phyloP scores from a whole-genome alignment of 2,113 vertebrate species.

The Oxygymnocypris stewartii region DNA sequence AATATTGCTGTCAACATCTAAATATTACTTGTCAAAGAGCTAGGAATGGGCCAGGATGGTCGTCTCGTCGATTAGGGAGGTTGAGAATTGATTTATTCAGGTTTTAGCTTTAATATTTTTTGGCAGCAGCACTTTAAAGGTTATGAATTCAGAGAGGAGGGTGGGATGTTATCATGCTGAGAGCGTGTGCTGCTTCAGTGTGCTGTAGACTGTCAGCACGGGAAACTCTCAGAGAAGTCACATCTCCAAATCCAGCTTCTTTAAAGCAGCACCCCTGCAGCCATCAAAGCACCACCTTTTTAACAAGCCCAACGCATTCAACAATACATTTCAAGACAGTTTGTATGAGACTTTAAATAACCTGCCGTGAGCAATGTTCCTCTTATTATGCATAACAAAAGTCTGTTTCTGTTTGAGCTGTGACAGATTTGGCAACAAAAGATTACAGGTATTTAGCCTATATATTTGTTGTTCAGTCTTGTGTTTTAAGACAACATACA shows the following conservation, averaged over 20 bases:
- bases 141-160: constrained; percentile 7
- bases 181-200: neutral
- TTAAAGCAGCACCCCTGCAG: neutral
- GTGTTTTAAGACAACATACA: too few species aligned
- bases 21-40: too few species aligned
- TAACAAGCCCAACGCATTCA: neutral
- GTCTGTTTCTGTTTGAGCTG: neutral
- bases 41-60: neutral
- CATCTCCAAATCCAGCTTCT: neutral
- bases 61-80: neutral
- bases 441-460: neutral
- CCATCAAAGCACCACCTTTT: neutral
- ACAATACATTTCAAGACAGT: neutral
- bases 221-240: constrained; percentile 3
- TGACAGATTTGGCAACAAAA: neutral
- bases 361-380: neutral
- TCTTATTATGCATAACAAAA: neutral
- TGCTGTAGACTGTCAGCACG: neutral
- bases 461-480: neutral
- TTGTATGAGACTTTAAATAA: neutral
- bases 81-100: neutral
- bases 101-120: constrained; percentile 1
- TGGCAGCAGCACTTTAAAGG: neutral
- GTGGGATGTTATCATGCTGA: neutral
- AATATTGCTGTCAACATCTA: too few species aligned